These are phyloP conservation scores for Scaptomyza pallida DNA, from an alignment of 1,140 invertebrate species.

Conservation along the genomic window DNA sequence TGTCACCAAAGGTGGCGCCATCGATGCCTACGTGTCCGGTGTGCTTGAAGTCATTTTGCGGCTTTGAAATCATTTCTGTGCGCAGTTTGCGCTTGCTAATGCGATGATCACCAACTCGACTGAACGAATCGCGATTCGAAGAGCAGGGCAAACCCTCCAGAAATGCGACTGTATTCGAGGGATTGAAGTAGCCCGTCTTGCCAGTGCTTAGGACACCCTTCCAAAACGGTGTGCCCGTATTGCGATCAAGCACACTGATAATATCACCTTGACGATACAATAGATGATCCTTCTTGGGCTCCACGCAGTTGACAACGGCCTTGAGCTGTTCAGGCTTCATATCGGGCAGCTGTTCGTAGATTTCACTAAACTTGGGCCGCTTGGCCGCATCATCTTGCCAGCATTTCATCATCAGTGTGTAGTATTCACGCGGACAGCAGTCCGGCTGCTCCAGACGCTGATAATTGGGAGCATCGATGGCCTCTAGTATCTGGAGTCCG, in stretches of 20 bases:
- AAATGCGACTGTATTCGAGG: slow-evolving; percentile 94
- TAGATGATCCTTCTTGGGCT: slow-evolving; percentile 87
- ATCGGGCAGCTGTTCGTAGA: slow-evolving; percentile 92
- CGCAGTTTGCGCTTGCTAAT: slow-evolving; percentile 88
- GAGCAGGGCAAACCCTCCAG: slow-evolving; percentile 90
- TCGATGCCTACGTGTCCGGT: slow-evolving; percentile 98
- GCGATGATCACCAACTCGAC: slow-evolving; percentile 78
- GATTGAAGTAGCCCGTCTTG: slow-evolving; percentile 95
- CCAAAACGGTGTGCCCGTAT: slow-evolving; percentile 87
- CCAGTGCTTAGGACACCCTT: slow-evolving; percentile 93
- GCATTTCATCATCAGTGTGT: slow-evolving; percentile 96
- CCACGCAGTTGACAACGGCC: slow-evolving; percentile 84
- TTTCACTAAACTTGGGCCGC: slow-evolving; percentile 95
- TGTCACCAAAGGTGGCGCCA: slow-evolving; percentile 97
- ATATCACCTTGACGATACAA: slow-evolving; percentile 94
- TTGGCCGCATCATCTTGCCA: slow-evolving; percentile 97
- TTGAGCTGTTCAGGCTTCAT: slow-evolving; percentile 96
- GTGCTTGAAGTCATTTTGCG: slow-evolving; percentile 98
- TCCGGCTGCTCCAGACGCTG: slow-evolving; percentile 96
- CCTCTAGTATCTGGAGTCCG: slow-evolving; percentile 97
- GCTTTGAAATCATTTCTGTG: slow-evolving; percentile 97
- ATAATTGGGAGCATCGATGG: slow-evolving; percentile 96
- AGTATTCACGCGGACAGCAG: slow-evolving; percentile 97
- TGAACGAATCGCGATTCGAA: slow-evolving; percentile 80
- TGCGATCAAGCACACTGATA: slow-evolving; percentile 97